Evolutionary conservation across 2,888 invertebrate genomes (phyloP).

Genomic region (Sinelater perroti): DNA sequence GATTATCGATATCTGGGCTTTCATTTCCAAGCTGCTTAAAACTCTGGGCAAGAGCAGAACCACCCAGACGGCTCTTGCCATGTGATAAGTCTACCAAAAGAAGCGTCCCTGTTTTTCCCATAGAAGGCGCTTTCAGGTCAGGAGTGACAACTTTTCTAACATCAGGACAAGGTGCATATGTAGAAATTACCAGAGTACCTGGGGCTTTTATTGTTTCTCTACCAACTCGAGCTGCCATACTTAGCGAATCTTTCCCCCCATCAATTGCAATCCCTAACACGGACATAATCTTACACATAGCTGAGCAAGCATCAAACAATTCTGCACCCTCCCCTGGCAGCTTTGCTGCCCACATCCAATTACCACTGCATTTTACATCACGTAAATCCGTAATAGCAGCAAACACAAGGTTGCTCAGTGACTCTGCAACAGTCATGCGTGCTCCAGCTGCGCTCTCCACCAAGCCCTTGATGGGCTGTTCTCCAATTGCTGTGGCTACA

Average conservation of each 20-base stretch:
- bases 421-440: constrained; percentile 93
- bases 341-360: constrained; percentile 99
- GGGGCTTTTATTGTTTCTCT: constrained; percentile 77
- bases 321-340: constrained; percentile 90
- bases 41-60: constrained; percentile 92
- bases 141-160: constrained; percentile 89
- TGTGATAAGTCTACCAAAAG: constrained; percentile 82
- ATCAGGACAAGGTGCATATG: constrained; percentile 95
- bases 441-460: constrained; percentile 87
- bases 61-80: constrained; percentile 83
- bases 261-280: constrained; percentile 84
- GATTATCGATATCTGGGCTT: constrained; percentile 82
- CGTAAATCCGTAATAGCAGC: constrained; percentile 71
- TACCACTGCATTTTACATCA: constrained; percentile 98
- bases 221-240: constrained; percentile 92
- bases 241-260: constrained; percentile 96
- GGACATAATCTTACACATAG: constrained; percentile 87
- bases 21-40: constrained; percentile 80
- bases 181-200: constrained; percentile 93
- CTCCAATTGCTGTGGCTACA: constrained; percentile 94
- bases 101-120: constrained; percentile 70
- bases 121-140: constrained; percentile 78
- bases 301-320: constrained; percentile 85
- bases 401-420: constrained; percentile 89
- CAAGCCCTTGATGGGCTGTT: constrained; percentile 94